Evolutionary conservation across 2,113 vertebrate genomes (phyloP).

Genomic region (Clarias macrocephalus): DNA sequence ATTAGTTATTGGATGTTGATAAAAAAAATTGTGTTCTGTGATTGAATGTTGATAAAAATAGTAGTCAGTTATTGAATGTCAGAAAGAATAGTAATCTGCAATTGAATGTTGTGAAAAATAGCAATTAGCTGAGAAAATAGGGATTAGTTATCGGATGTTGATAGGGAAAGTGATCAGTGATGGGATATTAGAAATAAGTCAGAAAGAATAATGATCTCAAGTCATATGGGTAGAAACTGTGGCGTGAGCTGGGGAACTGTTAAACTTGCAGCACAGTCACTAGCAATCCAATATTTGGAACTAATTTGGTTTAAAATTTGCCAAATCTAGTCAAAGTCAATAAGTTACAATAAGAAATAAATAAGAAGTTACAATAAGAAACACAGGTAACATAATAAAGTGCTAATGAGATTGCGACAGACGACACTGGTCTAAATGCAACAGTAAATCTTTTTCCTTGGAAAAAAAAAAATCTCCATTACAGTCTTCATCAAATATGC

Average conservation of each 20-base stretch:
- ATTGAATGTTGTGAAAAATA: neutral
- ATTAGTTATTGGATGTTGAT: neutral
- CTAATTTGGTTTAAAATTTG: neutral
- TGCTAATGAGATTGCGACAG: neutral
- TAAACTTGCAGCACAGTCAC: neutral
- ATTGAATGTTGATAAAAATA: neutral
- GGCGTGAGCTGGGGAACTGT: neutral
- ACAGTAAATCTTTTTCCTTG: neutral
- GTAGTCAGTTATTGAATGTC: neutral
- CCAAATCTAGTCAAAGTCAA: neutral
- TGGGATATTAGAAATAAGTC: no score
- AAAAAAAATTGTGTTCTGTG: neutral
- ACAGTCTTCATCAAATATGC: slow-evolving; percentile 33
- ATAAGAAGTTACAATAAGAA: neutral
- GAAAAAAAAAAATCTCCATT: slow-evolving; percentile 13
- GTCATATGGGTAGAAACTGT: neutral
- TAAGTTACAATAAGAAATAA: neutral
- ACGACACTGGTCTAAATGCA: neutral
- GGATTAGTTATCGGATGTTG: no score
- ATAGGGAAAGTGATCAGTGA: neutral
- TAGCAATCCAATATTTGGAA: neutral
- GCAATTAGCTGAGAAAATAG: neutral
- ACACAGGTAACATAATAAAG: neutral
- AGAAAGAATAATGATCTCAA: no score
- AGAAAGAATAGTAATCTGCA: neutral